Evolutionary conservation across 2,888 invertebrate species (phyloP), one percentile per base, ranked within the genome.

Genomic region (Hypselothyrea guttata): DNA sequence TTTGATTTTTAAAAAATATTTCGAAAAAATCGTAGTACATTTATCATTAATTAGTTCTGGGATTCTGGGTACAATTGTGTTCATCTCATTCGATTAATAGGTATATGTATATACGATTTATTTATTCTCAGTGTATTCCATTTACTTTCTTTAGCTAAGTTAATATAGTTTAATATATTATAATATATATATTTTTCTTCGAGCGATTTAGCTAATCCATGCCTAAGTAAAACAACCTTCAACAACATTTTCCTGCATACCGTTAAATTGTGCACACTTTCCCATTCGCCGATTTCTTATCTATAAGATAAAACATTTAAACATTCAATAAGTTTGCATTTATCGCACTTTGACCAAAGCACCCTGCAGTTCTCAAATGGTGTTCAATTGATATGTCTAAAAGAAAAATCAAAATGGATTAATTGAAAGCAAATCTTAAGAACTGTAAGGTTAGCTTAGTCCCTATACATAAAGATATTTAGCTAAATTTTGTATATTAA

Each of bases 201-300:
- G 40, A 37, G 51, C 28, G 28, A 46, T 49, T n/a, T 48, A 37
- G 47, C 27, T 35, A 47, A 7, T 41, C 42, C 47, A 34, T 49
- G 52, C 48, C 38, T 51, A 51, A 54, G 33, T 55, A 54, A 56
- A 68, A 62, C 68, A 68, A 68, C 63, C 68, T 40, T 73, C 69
- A 73, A 71, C 59, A 71, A 68, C 58, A 9, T 53, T 33, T 57
- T 62, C 56, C 72, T 70, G 73, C 71, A 59, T 68, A 40, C 58
- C 58, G 47, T 49, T 49, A 16, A 66, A 66, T 67, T 66, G 65
- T 66, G 67, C 46, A 18, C 22, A 18, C 7, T 28, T 4, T 28
- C 8, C 9, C 38, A 31, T 38, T 52, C 12, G 41, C 13, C 47
- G 40, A n/a, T 54, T 58, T 42, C 56, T 22, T 60, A 52, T 55